Conservation (phyloP, 2,888 invertebrate species). For the Lacanobia wlatinum region DNA sequence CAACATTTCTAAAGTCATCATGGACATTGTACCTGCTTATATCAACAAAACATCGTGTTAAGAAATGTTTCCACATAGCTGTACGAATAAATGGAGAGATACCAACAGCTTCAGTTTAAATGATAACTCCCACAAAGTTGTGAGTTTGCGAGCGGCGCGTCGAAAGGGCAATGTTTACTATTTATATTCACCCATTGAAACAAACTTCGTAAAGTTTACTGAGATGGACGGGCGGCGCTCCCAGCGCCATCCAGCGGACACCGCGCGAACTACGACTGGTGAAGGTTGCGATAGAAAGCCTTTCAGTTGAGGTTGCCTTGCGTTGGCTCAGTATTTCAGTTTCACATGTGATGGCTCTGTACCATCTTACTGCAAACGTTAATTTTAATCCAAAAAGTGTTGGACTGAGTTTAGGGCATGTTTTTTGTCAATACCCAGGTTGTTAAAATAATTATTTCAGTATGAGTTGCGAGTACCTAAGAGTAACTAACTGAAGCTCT, state of each 20-base stretch:
- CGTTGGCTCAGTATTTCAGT: background rate
- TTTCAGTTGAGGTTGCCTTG: background rate
- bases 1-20: background rate
- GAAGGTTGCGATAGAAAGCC: background rate
- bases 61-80: background rate
- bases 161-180: conserved; percentile 31
- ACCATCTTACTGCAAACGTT: background rate
- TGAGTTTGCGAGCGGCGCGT: background rate
- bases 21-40: background rate
- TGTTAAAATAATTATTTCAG: no score
- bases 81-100: background rate
- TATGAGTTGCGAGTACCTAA: no score
- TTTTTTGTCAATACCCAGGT: no score
- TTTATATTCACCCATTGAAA: conserved; percentile 20
- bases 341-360: background rate
- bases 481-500: background rate
- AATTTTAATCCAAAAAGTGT: background rate
- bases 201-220: conserved; percentile 9
- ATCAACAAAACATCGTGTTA: background rate
- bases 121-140: background rate
- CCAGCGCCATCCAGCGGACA: conserved; percentile 25
- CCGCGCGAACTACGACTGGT: background rate
- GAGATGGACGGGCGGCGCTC: background rate
- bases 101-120: background rate
- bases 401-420: background rate